Conservation (phyloP, 2,797 vertebrate species). For the Acipenser oxyrinchus region DNA sequence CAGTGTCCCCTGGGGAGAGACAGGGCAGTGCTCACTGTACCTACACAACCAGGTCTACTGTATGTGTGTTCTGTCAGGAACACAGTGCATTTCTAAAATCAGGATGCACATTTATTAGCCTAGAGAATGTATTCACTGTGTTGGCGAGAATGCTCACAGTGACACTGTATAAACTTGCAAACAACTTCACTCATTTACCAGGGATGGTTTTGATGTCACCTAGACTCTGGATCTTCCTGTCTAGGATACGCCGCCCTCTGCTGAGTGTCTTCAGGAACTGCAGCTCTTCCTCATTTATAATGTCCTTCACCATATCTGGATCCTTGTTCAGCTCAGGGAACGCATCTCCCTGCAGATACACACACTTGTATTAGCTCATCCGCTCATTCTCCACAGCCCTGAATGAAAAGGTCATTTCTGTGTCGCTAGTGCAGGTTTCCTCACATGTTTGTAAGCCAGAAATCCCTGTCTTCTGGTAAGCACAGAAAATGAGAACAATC, state of each 20-base stretch:
- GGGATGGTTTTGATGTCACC: conserved; percentile 79
- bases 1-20: conserved; percentile 77
- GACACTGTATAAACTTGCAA: neutral
- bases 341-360: conserved; percentile 71
- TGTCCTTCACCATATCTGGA: conserved; percentile 91
- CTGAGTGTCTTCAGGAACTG: conserved; percentile 96
- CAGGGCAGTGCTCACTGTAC: neutral
- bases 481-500: no score
- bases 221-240: conserved; percentile 89
- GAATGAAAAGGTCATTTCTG: no score
- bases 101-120: neutral
- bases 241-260: conserved; percentile 88
- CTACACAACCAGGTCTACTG: neutral
- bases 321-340: conserved; percentile 95
- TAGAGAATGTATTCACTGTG: neutral
- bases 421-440: no score
- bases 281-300: conserved; percentile 90
- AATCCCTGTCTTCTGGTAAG: no score
- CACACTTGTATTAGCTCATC: no score
- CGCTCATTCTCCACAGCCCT: no score
- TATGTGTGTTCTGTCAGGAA: no score
- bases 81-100: no score
- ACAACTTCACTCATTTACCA: conserved; percentile 51
- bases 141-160: neutral
- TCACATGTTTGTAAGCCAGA: no score